These are phyloP conservation scores for Dolomedes plantarius DNA, from an alignment of 2,888 invertebrate species.

Conservation along the genomic window DNA sequence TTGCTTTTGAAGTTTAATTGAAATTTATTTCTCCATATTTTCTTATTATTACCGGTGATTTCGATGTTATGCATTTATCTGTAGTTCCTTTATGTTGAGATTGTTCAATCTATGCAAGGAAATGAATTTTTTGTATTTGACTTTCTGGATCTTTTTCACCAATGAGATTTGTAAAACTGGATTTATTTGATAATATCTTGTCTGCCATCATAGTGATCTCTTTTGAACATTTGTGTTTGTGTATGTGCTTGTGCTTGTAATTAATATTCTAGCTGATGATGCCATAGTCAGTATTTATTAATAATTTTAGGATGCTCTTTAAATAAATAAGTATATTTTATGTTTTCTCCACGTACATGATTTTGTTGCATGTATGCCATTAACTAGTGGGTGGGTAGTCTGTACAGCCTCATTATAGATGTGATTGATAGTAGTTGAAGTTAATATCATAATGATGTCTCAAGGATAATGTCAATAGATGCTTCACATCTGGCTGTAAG, in stretches of 20 bases:
- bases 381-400: too few species aligned
- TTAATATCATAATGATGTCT: too few species aligned
- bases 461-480: too few species aligned
- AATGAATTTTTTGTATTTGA: background rate
- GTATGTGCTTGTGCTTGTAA: background rate
- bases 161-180: background rate
- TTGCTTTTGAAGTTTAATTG: background rate
- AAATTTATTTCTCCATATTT: slow-evolving; percentile 3
- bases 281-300: too few species aligned
- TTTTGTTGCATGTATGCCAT: too few species aligned
- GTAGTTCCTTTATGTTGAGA: slow-evolving; percentile 1
- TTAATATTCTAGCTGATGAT: background rate
- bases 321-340: too few species aligned
- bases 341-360: too few species aligned
- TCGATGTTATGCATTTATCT: slow-evolving; percentile 23
- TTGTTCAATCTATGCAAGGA: slow-evolving; percentile 18
- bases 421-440: too few species aligned
- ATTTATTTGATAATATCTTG: background rate
- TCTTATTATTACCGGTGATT: slow-evolving; percentile 50
- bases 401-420: too few species aligned
- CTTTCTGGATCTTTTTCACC: background rate
- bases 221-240: background rate
- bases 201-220: background rate
- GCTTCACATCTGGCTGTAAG: too few species aligned
- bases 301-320: too few species aligned